phyloP scores from a whole-genome alignment of 2,113 vertebrate species.

The Rhegmatorhina hoffmannsi region DNA sequence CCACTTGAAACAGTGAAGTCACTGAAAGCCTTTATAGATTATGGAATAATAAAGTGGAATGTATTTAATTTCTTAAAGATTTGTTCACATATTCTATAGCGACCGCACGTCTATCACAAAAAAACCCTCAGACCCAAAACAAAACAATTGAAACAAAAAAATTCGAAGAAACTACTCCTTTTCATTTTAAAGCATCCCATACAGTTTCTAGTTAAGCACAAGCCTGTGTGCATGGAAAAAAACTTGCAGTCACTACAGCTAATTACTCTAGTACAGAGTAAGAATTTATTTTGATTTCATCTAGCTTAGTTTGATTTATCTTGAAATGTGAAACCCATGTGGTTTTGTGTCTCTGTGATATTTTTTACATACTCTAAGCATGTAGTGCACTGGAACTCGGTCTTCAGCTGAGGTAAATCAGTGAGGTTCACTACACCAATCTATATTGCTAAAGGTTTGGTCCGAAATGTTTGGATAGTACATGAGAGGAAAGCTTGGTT shows the following conservation, averaged over 20 bases:
- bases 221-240: background rate
- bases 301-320: background rate
- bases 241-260: background rate
- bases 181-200: background rate
- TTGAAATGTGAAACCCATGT: background rate
- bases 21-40: background rate
- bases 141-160: background rate
- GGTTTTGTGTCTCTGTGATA: background rate
- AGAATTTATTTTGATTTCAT: background rate
- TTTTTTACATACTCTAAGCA: background rate
- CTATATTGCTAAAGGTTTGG: background rate
- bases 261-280: background rate
- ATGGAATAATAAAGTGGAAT: background rate
- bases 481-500: background rate
- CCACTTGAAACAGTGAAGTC: background rate
- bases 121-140: background rate
- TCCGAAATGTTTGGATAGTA: background rate
- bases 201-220: background rate
- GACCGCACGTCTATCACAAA: fast-evolving
- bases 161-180: background rate
- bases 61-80: background rate
- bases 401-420: background rate
- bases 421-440: background rate
- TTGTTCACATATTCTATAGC: background rate
- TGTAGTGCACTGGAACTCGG: background rate